Base-by-base conservation (phyloP, 2,797 vertebrate genomes). In the Macropus fuliginosus region DNA sequence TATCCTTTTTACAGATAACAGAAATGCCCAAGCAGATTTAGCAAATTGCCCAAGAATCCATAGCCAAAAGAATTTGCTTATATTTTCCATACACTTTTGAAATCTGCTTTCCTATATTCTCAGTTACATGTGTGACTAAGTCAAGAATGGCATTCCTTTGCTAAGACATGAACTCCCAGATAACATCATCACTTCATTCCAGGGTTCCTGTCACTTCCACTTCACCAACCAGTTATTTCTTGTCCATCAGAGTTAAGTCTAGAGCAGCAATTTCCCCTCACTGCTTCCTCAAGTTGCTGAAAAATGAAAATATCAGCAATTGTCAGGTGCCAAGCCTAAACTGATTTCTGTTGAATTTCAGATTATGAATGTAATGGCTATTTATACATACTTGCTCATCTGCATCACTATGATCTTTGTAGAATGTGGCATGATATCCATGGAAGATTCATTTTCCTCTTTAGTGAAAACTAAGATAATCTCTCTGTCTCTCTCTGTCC, bases 401-500 rank as follows among this genome's bases (percentile, higher is more conserved):
- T 96, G 27, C 2, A 55, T 94, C 90, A 90, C 27, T 34, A 27
- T 93, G 27, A n/a, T 29, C 57, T 62, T 74, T 90, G 50, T 55
- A 59, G 14, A 94, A 1, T 62, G 34, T 3, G 54, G 13, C 81
- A n/a, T 74, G 2, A 0, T 66, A 81, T 3, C 50, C 74, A 40
- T 24, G 62, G 40, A 96, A 95, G 87, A 91, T 93, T 94, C 54
- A 92, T 5, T 50, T 4, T 95, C 21, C n/a, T 46, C 31, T 94
- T 87, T 89, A 96, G 57, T 92, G 29, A 91, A 55, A 91, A 95
- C 29, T 93, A 27, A 92, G 50, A 56, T 93, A 90, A 93, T 81
- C 52, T 24, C 0, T 95, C 66, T 90, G 87, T 55, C 52, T 52
- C 6, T 52, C 52, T 52, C 52, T 52, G 52, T 52, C 50, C 50